phyloP scores from a whole-genome alignment of 2,888 invertebrate species.

The Macaria notata region DNA sequence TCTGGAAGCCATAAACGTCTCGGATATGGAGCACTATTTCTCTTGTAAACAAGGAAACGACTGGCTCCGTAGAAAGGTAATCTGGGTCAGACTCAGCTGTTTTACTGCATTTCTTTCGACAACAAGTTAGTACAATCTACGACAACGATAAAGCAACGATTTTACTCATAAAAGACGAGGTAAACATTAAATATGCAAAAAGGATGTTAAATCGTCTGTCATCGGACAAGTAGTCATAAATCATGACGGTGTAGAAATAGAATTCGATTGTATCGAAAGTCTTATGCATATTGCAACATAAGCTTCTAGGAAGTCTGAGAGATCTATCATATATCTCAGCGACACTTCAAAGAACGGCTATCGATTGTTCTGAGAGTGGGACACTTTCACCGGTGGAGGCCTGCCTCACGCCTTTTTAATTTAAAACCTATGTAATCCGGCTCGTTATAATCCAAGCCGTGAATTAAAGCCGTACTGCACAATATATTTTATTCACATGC shows the following conservation, averaged over 20 bases:
- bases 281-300: conserved; percentile 46
- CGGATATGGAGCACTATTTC: conserved; percentile 37
- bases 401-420: conserved; percentile 61
- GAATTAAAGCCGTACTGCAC: conserved; percentile 62
- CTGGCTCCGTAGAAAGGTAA: conserved; percentile 45
- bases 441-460: conserved; percentile 51
- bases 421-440: conserved; percentile 65
- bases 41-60: conserved; percentile 60
- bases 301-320: conserved; percentile 54
- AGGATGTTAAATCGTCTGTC: conserved; percentile 1
- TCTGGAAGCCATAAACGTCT: conserved; percentile 33
- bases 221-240: conserved; percentile 10
- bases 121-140: conserved; percentile 34
- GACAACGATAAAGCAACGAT: conserved; percentile 1
- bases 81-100: conserved; percentile 61
- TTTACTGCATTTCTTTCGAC: conserved; percentile 61
- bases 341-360: conserved; percentile 69
- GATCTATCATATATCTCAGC: conserved; percentile 65
- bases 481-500: conserved; percentile 64
- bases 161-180: background rate
- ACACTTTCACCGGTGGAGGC: conserved; percentile 68
- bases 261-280: conserved; percentile 40
- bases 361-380: conserved; percentile 70
- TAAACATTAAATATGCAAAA: background rate
- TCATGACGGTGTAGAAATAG: conserved; percentile 9